phyloP scores from a whole-genome alignment of 2,113 vertebrate genomes.

The Rhinolophus ferrumequinum region DNA sequence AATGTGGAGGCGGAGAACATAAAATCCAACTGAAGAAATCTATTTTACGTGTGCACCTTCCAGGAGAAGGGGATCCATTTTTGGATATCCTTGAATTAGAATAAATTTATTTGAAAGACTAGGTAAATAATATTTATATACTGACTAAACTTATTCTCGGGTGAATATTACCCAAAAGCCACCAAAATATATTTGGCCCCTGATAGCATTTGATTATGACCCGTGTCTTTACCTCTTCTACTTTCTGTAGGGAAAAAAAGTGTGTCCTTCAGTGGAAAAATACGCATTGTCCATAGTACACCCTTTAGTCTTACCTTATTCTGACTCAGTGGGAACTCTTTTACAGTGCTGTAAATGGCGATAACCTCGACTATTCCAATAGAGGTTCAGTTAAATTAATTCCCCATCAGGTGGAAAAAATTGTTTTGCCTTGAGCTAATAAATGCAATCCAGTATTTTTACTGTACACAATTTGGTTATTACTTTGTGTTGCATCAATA shows the following conservation, averaged over 20 bases:
- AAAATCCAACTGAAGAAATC: background rate
- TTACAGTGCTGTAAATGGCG: background rate
- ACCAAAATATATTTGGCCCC: background rate
- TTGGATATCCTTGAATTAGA: background rate
- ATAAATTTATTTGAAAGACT: background rate
- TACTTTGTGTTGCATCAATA: conserved; percentile 13
- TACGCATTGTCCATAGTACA: background rate
- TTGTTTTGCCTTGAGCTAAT: background rate
- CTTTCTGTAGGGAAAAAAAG: background rate
- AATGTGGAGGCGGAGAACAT: background rate
- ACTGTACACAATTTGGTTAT: background rate
- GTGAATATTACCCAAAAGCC: background rate
- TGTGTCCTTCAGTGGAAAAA: background rate
- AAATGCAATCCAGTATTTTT: background rate
- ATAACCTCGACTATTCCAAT: background rate
- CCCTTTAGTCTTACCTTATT: background rate
- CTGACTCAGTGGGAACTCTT: background rate
- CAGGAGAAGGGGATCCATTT: background rate
- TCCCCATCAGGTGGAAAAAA: background rate
- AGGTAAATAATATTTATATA: background rate
- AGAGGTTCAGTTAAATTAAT: background rate
- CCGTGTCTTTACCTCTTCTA: background rate
- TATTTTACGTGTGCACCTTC: background rate
- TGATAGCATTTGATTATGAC: background rate
- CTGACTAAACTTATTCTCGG: background rate